Evolutionary conservation across 2,888 invertebrate species (phyloP).

Genomic region (Lasioglossum calceatum): DNA sequence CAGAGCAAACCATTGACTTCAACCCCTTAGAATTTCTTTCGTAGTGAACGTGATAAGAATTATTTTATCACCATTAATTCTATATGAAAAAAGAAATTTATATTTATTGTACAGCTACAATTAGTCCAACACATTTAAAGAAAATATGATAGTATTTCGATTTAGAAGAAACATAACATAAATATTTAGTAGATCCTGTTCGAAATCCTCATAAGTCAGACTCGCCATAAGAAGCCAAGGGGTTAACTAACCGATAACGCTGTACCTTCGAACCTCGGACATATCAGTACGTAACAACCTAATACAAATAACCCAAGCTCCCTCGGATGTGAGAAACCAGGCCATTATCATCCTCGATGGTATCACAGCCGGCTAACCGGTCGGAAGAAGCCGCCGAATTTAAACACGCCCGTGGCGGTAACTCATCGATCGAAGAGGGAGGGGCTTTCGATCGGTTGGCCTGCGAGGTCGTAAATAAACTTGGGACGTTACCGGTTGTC

Average conservation of each 20-base stretch:
- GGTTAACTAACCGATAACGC: not conserved
- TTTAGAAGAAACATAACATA: not conserved
- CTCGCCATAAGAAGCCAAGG: not conserved
- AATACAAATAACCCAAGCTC: not conserved
- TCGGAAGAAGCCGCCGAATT: constrained; percentile 28
- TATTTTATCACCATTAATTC: not conserved
- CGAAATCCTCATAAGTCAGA: not conserved
- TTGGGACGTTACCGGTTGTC: constrained; percentile 38
- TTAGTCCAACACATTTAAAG: too few relatives aligned
- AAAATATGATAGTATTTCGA: not conserved
- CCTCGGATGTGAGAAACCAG: not conserved
- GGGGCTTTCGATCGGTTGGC: not conserved
- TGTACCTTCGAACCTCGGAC: not conserved
- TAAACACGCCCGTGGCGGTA: constrained; percentile 46
- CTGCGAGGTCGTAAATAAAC: constrained; percentile 37
- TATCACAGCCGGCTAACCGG: not conserved
- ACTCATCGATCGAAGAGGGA: constrained; percentile 20
- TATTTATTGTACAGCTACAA: too few relatives aligned
- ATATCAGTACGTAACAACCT: not conserved
- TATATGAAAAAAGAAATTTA: too few relatives aligned
- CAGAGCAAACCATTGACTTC: not conserved
- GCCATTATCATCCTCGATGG: constrained; percentile 41
- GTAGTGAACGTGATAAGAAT: too few relatives aligned
- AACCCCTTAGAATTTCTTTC: not conserved
- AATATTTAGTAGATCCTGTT: not conserved